These are phyloP conservation scores for Thelaira solivaga DNA, from an alignment of 2,888 invertebrate species.

Conservation along the genomic window DNA sequence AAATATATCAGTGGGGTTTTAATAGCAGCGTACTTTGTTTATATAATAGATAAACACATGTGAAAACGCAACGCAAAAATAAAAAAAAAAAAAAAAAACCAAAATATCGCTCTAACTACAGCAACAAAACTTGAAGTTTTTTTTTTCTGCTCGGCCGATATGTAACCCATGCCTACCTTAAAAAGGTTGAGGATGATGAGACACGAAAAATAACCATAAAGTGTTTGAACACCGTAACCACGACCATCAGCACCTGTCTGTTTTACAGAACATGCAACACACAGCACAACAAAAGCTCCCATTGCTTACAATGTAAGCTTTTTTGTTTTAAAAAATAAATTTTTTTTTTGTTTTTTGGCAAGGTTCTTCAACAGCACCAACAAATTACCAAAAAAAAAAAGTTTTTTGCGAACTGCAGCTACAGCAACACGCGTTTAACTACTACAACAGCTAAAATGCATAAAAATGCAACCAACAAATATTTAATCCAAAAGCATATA, in stretches of 20 bases:
- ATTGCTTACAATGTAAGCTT: background rate
- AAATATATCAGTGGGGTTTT: too few species aligned
- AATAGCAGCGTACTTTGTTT: constrained; percentile 52
- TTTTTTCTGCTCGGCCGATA: background rate
- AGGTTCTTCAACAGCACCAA: constrained; percentile 41
- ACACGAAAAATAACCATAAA: constrained; percentile 45
- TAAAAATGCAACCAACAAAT: constrained; percentile 24
- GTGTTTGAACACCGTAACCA: constrained; percentile 50
- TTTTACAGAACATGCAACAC: background rate
- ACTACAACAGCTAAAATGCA: background rate
- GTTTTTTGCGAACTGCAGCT: constrained; percentile 31
- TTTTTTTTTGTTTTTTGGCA: constrained; percentile 14
- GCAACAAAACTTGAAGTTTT: constrained; percentile 11
- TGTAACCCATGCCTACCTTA: background rate
- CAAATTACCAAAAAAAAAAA: constrained; percentile 53
- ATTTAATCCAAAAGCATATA: constrained; percentile 17
- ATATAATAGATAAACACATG: constrained; percentile 62
- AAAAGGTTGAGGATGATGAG: background rate
- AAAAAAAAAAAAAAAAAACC: constrained; percentile 33
- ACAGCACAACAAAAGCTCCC: background rate
- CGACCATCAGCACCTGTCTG: constrained; percentile 51
- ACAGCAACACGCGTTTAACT: constrained; percentile 25
- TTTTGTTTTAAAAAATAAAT: too few species aligned
- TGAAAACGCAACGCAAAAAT: constrained; percentile 58
- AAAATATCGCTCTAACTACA: constrained; percentile 40